A percentile compares a stretch with the other conserved stretches of the same genome.
phyloP scores from a whole-genome alignment of 2,888 invertebrate genomes.

The Agrochola litura region DNA sequence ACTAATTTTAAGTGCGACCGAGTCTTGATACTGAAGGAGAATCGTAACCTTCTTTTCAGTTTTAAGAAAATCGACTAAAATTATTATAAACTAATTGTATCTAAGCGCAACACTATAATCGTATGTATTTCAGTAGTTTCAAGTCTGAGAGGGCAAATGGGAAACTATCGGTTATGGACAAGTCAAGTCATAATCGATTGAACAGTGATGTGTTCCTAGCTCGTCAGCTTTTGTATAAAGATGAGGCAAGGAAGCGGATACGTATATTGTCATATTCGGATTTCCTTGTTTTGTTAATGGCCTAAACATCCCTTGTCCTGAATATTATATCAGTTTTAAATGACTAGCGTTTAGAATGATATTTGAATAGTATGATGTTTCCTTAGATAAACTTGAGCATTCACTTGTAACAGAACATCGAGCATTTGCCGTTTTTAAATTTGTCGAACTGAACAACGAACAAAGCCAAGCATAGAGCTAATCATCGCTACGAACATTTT shows the following conservation, averaged over 20 bases:
- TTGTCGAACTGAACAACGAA: too few species aligned
- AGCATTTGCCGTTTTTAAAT: too few species aligned
- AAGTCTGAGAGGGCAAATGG: neutral
- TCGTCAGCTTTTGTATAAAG: conserved; percentile 38
- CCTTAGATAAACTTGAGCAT: neutral
- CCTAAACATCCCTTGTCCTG: conserved; percentile 61
- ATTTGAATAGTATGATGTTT: conserved; percentile 5
- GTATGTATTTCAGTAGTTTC: neutral
- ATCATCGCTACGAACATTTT: too few species aligned
- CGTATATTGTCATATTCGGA: conserved; percentile 52
- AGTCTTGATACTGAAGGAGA: neutral
- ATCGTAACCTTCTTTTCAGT: neutral
- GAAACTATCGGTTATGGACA: neutral
- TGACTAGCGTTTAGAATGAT: conserved; percentile 8
- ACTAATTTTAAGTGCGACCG: neutral
- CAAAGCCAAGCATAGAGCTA: too few species aligned
- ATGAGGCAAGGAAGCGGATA: conserved; percentile 53
- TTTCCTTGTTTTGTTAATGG: conserved; percentile 63
- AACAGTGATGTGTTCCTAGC: conserved; percentile 14
- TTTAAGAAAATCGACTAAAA: neutral
- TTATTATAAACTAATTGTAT: neutral
- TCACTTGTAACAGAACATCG: too few species aligned
- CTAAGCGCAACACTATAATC: neutral
- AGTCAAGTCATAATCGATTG: conserved; percentile 4
- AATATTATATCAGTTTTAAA: conserved; percentile 46